A percentile compares a stretch with the other conserved stretches of the same genome.
These are phyloP conservation scores for Ecliptopera silaceata DNA, from an alignment of 2,888 invertebrate genomes.

Conservation along the genomic window DNA sequence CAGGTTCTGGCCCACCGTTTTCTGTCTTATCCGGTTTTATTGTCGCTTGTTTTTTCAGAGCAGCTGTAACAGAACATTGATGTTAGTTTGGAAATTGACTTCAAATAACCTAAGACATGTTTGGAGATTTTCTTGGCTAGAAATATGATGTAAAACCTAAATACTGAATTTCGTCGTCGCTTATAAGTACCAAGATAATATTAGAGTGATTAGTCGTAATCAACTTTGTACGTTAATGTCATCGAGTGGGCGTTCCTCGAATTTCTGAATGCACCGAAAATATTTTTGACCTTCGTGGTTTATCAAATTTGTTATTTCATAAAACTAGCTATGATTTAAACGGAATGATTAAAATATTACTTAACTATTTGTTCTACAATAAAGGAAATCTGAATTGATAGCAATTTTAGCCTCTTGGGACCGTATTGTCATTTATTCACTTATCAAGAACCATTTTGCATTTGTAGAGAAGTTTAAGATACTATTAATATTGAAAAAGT, in stretches of 20 bases:
- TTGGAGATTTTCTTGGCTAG: background rate
- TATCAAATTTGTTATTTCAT: background rate
- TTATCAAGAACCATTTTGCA: background rate
- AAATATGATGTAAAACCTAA: background rate
- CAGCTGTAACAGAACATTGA: conserved; percentile 57
- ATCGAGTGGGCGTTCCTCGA: background rate
- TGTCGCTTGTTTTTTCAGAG: conserved; percentile 74
- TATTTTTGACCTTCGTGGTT: background rate
- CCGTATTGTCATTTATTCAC: too few species aligned
- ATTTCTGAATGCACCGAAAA: background rate
- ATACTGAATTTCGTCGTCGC: too few species aligned
- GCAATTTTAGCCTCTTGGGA: too few species aligned
- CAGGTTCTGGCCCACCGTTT: conserved; percentile 64
- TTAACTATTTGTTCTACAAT: background rate
- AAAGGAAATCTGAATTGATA: background rate
- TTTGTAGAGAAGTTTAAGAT: too few species aligned
- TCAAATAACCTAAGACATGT: background rate
- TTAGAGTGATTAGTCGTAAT: background rate
- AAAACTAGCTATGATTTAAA: background rate
- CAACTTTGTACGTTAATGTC: background rate
- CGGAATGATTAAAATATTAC: too few species aligned
- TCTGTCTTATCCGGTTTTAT: conserved; percentile 65
- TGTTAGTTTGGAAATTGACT: background rate
- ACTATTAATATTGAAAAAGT: conserved; percentile 1
- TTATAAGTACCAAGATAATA: background rate